Percentiles rank a stretch among this genome's conserved stretches.
These are phyloP conservation scores for Tupaia chinensis DNA, from an alignment of 2,113 vertebrate genomes.

Conservation along the genomic window DNA sequence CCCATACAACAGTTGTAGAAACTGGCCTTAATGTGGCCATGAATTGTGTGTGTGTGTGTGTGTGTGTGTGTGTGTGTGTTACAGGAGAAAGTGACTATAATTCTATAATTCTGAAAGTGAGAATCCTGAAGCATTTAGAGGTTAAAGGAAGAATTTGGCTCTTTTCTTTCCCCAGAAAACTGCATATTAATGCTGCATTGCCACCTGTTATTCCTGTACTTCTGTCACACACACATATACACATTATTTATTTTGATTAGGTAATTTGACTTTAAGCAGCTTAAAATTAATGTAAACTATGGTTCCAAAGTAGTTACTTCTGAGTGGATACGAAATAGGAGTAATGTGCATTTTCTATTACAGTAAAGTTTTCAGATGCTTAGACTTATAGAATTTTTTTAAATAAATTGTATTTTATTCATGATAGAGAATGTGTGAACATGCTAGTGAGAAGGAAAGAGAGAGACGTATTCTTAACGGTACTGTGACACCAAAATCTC, in stretches of 20 bases:
- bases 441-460: no score
- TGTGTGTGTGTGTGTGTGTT: not conserved
- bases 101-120: constrained; percentile 49
- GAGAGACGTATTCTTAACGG: no score
- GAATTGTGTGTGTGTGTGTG: not conserved
- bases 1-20: constrained; percentile 33
- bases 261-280: not conserved
- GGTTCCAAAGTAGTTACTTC: not conserved
- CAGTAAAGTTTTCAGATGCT: constrained; percentile 50
- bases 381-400: not conserved
- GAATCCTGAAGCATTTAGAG: constrained; percentile 40
- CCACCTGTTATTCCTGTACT: not conserved
- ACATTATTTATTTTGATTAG: constrained; percentile 32
- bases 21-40: constrained; percentile 32
- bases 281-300: constrained; percentile 28
- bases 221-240: not conserved
- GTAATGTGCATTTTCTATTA: not conserved
- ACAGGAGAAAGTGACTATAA: constrained; percentile 5
- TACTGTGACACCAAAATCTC: no score
- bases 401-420: no score
- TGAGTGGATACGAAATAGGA: constrained; percentile 28
- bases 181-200: not conserved
- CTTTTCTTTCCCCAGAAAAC: not conserved
- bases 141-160: not conserved
- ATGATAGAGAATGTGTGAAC: no score